These are phyloP conservation scores for Phalanger gymnotis DNA, from an alignment of 2,797 vertebrate genomes.

Conservation along the genomic window DNA sequence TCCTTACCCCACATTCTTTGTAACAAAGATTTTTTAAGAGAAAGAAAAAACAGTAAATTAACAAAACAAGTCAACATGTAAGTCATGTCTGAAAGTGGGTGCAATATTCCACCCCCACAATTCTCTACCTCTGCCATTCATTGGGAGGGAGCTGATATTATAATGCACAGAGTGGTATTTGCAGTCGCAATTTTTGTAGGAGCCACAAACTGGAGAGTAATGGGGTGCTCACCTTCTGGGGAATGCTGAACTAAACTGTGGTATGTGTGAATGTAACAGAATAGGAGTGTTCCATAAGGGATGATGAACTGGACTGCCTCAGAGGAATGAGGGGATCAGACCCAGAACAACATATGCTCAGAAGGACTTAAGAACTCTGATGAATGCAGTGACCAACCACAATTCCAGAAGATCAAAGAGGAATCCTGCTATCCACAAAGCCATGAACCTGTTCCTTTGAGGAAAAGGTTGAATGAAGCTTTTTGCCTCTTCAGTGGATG, in stretches of 20 bases:
- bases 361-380: neutral
- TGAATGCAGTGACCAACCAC: neutral
- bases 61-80: neutral
- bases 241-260: neutral
- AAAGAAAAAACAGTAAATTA: neutral
- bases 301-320: neutral
- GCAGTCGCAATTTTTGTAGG: neutral
- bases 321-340: neutral
- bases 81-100: neutral
- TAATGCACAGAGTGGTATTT: neutral
- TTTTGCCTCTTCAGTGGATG: neutral
- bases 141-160: neutral
- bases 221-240: neutral
- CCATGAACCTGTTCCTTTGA: neutral
- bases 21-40: neutral
- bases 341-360: neutral
- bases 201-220: neutral
- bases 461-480: slow-evolving; percentile 18
- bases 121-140: neutral
- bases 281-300: neutral
- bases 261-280: no score
- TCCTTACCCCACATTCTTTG: neutral
- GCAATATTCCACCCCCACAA: neutral
- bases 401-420: neutral
- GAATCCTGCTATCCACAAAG: slow-evolving; percentile 3